Conservation (phyloP, 1,140 invertebrate genomes). For the Drosophila oshimai region DNA sequence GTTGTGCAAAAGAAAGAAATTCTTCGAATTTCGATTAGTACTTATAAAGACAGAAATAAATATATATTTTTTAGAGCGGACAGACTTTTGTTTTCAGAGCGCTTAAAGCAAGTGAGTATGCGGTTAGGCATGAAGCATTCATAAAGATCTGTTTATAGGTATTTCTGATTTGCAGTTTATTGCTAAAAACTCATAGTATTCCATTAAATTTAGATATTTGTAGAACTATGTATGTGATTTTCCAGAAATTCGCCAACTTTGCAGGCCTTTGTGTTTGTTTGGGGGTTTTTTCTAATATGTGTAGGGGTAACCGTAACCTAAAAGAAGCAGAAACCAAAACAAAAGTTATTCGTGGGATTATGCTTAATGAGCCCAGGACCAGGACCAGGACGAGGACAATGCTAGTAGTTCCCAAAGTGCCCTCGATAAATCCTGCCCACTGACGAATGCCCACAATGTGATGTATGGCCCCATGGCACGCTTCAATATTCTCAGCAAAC, state of each 20-base stretch:
- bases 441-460: constrained; percentile 61
- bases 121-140: constrained; percentile 64
- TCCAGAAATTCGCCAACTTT: constrained; percentile 53
- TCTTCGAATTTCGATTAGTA: constrained; percentile 60
- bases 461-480: constrained; percentile 60
- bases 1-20: constrained; percentile 45
- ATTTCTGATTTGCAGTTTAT: constrained; percentile 22
- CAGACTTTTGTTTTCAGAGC: constrained; percentile 5
- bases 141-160: constrained; percentile 4
- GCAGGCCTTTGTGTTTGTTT: constrained; percentile 33
- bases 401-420: too few species aligned
- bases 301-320: constrained; percentile 75
- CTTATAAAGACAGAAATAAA: constrained; percentile 10
- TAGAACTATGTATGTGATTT: neutral
- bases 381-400: too few species aligned
- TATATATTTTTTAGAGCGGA: constrained; percentile 3
- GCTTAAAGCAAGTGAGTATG: constrained; percentile 34
- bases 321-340: constrained; percentile 55
- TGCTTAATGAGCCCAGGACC: constrained; percentile 12
- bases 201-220: constrained; percentile 12
- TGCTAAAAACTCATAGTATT: constrained; percentile 22
- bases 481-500: constrained; percentile 37
- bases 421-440: constrained; percentile 34
- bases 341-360: constrained; percentile 32
- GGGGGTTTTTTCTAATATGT: constrained; percentile 49